phyloP scores from a whole-genome alignment of 2,797 vertebrate genomes.

The Sparidentex hasta region DNA sequence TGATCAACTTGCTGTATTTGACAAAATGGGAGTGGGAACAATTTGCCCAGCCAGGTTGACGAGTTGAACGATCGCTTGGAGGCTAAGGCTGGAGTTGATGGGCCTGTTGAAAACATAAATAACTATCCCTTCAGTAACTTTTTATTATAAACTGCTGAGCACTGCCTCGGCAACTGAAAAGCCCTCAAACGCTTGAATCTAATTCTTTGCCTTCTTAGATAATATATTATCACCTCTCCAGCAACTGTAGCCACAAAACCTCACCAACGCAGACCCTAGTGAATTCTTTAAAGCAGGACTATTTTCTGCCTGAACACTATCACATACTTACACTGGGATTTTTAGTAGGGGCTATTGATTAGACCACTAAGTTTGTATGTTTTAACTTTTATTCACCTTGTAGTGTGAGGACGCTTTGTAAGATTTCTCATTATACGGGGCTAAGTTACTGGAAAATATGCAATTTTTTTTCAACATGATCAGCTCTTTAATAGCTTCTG shows the following conservation, averaged over 20 bases:
- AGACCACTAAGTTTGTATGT: not conserved
- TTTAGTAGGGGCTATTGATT: not conserved
- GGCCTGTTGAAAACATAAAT: too few relatives aligned
- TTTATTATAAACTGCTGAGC: not conserved
- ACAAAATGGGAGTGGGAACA: too few relatives aligned
- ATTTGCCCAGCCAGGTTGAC: too few relatives aligned
- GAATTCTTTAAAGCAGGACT: not conserved
- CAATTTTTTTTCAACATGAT: slow-evolving; percentile 1
- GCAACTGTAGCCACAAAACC: not conserved
- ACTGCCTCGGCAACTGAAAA: not conserved
- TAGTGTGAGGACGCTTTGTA: not conserved
- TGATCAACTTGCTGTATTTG: too few relatives aligned
- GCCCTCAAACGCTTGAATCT: not conserved
- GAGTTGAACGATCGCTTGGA: too few relatives aligned
- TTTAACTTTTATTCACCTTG: not conserved
- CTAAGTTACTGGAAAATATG: slow-evolving; percentile 2
- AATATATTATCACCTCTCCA: not conserved
- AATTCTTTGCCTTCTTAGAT: not conserved
- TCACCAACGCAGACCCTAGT: not conserved
- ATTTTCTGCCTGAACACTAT: not conserved
- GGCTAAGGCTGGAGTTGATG: too few relatives aligned
- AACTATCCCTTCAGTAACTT: not conserved
- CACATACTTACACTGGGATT: not conserved
- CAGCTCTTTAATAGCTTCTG: slow-evolving; percentile 10
- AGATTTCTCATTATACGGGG: not conserved